Conservation (phyloP, 2,113 vertebrate genomes). For the Chaenogobius annularis region DNA sequence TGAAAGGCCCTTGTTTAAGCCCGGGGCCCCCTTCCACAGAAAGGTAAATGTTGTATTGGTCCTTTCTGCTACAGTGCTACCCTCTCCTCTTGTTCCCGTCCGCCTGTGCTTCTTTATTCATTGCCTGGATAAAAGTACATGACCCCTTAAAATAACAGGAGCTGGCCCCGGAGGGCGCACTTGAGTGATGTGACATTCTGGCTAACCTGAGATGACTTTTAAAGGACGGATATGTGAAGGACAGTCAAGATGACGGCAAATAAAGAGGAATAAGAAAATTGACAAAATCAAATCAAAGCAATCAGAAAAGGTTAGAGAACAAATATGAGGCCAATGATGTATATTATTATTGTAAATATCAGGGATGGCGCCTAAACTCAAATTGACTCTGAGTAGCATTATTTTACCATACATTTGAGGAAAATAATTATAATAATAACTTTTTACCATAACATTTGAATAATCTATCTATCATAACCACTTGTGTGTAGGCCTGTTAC, state of each 20-base stretch:
- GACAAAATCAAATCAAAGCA: conserved; percentile 66
- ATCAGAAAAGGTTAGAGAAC: conserved; percentile 63
- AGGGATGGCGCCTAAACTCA: neutral
- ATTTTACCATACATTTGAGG: neutral
- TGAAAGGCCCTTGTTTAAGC: conserved; percentile 22
- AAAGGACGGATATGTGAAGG: conserved; percentile 60
- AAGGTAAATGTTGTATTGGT: conserved; percentile 40
- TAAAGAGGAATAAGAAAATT: conserved; percentile 19
- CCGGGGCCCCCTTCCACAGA: conserved; percentile 15
- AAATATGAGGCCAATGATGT: conserved; percentile 28
- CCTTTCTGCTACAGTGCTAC: conserved; percentile 18
- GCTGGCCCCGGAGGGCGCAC: conserved; percentile 57
- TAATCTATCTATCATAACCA: too few species aligned
- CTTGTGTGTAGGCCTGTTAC: too few species aligned
- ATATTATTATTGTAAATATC: neutral
- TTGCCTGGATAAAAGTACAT: conserved; percentile 69
- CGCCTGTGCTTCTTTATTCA: conserved; percentile 57
- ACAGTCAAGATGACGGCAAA: conserved; percentile 39
- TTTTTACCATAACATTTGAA: too few species aligned
- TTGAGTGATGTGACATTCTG: conserved; percentile 72
- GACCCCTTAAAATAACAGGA: conserved; percentile 71
- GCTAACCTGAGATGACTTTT: conserved; percentile 69
- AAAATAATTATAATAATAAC: neutral
- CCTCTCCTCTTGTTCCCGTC: conserved; percentile 27
- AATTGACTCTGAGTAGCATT: neutral